phyloP scores from a whole-genome alignment of 2,797 vertebrate species.

The Fratercula arctica region DNA sequence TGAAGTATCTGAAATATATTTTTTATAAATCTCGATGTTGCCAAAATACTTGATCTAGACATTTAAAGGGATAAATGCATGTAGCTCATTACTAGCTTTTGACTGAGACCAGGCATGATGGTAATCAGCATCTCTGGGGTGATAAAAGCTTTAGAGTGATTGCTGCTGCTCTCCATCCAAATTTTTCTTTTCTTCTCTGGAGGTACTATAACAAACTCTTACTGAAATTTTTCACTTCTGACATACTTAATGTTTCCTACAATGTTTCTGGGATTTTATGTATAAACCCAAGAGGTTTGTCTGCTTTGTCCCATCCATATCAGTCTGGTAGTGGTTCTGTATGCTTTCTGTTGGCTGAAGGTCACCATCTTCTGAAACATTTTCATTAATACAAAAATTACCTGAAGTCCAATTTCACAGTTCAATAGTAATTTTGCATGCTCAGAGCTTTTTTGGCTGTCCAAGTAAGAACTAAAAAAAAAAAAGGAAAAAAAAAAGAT shows the following conservation, averaged over 20 bases:
- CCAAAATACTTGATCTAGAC: neutral
- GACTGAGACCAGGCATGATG: neutral
- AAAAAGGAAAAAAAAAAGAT: neutral
- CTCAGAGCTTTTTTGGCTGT: neutral
- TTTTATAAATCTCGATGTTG: neutral
- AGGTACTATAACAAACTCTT: neutral
- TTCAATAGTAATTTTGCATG: neutral
- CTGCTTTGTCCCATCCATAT: neutral
- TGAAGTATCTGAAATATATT: neutral
- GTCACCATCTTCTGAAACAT: neutral
- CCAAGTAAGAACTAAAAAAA: neutral
- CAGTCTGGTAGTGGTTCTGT: neutral
- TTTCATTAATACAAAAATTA: neutral
- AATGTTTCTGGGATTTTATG: neutral
- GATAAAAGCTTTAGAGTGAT: neutral
- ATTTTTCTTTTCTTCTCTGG: neutral
- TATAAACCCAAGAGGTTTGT: neutral
- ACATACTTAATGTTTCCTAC: neutral
- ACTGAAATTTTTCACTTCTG: neutral
- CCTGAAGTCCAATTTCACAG: neutral
- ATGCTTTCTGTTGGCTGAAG: neutral
- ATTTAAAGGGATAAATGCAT: neutral
- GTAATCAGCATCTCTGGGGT: neutral
- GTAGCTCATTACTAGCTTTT: neutral
- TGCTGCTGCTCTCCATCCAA: neutral